Evolutionary conservation across 92 coral and sea anemone species (phyloP).

Genomic region (Muricea muricata): DNA sequence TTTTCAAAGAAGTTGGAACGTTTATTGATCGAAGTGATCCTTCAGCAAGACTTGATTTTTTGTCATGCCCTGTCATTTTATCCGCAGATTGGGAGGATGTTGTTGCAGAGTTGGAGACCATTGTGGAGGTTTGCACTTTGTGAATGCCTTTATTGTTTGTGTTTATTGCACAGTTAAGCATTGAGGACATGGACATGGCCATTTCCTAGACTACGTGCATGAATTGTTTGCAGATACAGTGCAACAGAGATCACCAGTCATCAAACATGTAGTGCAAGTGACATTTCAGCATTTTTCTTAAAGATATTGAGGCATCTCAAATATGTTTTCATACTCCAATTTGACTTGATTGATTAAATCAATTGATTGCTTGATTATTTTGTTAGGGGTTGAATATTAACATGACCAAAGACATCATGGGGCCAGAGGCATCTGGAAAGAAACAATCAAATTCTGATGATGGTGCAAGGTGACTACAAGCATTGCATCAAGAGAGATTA

Average conservation of each 20-base stretch:
- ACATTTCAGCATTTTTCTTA: too few species aligned
- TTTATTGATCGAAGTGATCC: constrained; percentile 80
- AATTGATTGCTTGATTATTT: not conserved
- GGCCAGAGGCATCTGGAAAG: constrained; percentile 78
- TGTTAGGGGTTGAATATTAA: constrained; percentile 68
- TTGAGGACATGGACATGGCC: too few species aligned
- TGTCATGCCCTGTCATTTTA: constrained; percentile 86
- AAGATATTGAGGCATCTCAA: too few species aligned
- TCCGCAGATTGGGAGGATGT: constrained; percentile 78
- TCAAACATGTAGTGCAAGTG: too few species aligned
- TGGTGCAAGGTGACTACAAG: constrained; percentile 71
- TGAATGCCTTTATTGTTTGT: not conserved
- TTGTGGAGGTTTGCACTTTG: constrained; percentile 65
- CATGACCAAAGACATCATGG: constrained; percentile 94
- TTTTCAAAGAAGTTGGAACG: constrained; percentile 79
- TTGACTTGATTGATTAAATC: not conserved
- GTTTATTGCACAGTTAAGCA: too few species aligned
- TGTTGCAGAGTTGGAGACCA: constrained; percentile 73
- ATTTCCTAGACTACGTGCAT: too few species aligned
- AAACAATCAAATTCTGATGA: constrained; percentile 51
- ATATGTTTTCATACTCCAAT: too few species aligned
- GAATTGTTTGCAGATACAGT: too few species aligned
- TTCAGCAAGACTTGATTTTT: constrained; percentile 85
- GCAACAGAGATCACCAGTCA: too few species aligned
- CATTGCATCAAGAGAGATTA: too few species aligned